Evolutionary conservation across 2,113 vertebrate genomes (phyloP).

Genomic region (Alosa alosa): DNA sequence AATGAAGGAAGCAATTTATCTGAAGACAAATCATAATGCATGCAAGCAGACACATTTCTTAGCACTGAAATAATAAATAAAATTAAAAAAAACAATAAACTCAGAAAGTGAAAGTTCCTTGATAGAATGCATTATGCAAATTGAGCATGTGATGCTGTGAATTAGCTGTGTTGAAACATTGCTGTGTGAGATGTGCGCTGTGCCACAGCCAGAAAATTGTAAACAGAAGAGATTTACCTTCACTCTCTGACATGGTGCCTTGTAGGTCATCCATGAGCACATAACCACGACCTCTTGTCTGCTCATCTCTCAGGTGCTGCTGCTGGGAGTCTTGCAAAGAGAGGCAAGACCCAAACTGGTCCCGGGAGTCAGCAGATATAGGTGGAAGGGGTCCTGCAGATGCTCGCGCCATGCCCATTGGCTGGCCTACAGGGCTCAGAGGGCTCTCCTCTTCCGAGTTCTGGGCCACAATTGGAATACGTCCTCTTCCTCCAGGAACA

Average conservation of each 20-base stretch:
- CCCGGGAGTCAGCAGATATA: slow-evolving; percentile 95
- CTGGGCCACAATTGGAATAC: slow-evolving; percentile 95
- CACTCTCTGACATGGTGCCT: slow-evolving; percentile 96
- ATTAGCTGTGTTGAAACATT: background rate
- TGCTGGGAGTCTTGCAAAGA: slow-evolving; percentile 89
- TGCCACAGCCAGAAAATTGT: slow-evolving; percentile 58
- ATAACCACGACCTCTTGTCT: slow-evolving; percentile 86
- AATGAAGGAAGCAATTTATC: slow-evolving; percentile 24
- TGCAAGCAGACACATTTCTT: background rate
- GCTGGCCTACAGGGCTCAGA: slow-evolving; percentile 94
- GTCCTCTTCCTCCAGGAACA: slow-evolving; percentile 89
- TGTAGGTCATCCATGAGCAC: slow-evolving; percentile 98
- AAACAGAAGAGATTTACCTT: slow-evolving; percentile 86
- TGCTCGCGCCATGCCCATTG: slow-evolving; percentile 98
- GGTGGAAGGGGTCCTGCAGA: slow-evolving; percentile 94
- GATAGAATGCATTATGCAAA: background rate
- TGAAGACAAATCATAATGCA: slow-evolving; percentile 37
- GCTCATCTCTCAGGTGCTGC: slow-evolving; percentile 95
- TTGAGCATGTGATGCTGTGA: background rate
- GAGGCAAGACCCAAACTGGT: slow-evolving; percentile 97
- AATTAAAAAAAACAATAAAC: background rate
- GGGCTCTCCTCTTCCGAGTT: slow-evolving; percentile 99
- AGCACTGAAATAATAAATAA: slow-evolving; percentile 16
- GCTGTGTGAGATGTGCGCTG: slow-evolving; percentile 3
- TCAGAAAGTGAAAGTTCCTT: background rate